Conservation (phyloP, 1,140 invertebrate species). For the Proctacanthus coquilletti region DNA sequence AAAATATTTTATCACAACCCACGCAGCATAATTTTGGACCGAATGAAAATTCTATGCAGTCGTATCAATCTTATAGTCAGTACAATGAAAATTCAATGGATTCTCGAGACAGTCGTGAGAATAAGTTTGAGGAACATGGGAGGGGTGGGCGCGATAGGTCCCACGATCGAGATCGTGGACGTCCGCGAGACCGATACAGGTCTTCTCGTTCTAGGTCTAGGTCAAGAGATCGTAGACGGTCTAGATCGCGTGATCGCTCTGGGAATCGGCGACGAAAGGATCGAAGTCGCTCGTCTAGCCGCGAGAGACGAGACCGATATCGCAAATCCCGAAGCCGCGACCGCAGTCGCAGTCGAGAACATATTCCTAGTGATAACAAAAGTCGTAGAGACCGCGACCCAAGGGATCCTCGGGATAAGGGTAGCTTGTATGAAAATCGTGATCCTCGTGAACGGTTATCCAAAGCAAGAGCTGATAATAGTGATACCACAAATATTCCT, state of each 20-base stretch:
- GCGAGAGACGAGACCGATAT: neutral
- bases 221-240: constrained; percentile 7
- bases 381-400: constrained; percentile 38
- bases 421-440: no score
- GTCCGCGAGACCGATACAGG: no score
- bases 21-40: constrained; percentile 5
- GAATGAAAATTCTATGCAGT: constrained; percentile 1
- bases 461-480: no score
- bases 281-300: constrained; percentile 6
- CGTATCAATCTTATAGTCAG: neutral
- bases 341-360: constrained; percentile 17
- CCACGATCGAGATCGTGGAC: constrained; percentile 6
- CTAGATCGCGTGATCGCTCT: constrained; percentile 28
- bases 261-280: constrained; percentile 16
- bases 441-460: no score
- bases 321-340: constrained; percentile 15
- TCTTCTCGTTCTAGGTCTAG: no score
- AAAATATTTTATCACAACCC: constrained; percentile 11
- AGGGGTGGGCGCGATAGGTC: constrained; percentile 23
- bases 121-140: constrained; percentile 18
- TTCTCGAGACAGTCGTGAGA: constrained; percentile 5
- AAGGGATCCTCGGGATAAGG: constrained; percentile 37
- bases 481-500: no score
- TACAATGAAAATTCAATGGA: neutral
- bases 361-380: constrained; percentile 30